A percentile compares a stretch with the other conserved stretches of the same genome.
Conservation (phyloP, 2,113 vertebrate species). For the Microtus ochrogaster region DNA sequence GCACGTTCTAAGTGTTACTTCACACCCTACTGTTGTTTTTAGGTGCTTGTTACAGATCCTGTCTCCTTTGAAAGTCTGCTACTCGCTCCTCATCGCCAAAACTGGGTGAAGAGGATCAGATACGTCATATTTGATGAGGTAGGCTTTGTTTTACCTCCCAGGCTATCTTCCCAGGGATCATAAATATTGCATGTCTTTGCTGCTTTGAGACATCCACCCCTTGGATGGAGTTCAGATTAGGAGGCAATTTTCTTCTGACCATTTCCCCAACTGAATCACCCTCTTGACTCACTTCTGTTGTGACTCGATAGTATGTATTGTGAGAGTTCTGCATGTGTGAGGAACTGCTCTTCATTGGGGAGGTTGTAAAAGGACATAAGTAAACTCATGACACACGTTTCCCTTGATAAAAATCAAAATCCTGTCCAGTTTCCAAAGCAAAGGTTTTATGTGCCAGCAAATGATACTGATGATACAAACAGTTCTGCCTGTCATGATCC, state of each 20-base stretch:
- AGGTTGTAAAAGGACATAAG: not conserved
- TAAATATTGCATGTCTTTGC: not conserved
- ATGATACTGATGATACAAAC: not conserved
- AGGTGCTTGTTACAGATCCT: conserved; percentile 84
- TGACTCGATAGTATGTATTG: not conserved
- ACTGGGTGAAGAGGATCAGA: conserved; percentile 81
- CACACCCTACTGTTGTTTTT: not conserved
- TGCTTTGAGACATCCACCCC: not conserved
- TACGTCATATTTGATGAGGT: conserved; percentile 87
- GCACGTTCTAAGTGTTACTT: not conserved
- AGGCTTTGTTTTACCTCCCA: not conserved
- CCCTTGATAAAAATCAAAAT: not conserved
- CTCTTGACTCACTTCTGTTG: not conserved
- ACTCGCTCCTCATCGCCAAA: conserved; percentile 79
- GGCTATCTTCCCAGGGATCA: not conserved
- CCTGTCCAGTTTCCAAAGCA: not conserved
- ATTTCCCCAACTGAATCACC: not conserved
- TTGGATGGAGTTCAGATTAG: not conserved
- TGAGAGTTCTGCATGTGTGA: not conserved
- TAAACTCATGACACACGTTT: not conserved
- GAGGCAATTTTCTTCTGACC: not conserved
- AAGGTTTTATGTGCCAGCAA: not conserved
- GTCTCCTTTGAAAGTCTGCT: conserved; percentile 85
- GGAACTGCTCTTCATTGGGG: not conserved
- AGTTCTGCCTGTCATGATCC: not conserved